phyloP scores from a whole-genome alignment of 2,113 vertebrate genomes.

The Anhinga anhinga region DNA sequence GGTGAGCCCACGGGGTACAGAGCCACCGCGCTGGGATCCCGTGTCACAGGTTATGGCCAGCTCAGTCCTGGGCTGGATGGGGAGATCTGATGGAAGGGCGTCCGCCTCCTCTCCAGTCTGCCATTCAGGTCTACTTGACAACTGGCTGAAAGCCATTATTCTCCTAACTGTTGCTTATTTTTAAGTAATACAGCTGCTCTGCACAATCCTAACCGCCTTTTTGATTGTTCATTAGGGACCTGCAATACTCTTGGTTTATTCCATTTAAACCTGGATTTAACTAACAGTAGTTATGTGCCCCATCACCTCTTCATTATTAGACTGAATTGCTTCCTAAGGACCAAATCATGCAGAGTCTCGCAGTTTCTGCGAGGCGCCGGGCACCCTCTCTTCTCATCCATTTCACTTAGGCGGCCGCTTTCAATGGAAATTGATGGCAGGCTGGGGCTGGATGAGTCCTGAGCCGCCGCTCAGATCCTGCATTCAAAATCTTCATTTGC shows the following conservation, averaged over 20 bases:
- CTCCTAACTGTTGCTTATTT: constrained; percentile 40
- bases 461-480: not conserved
- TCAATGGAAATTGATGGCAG: not conserved
- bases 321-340: constrained; percentile 50
- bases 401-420: constrained; percentile 30
- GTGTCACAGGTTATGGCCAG: not conserved
- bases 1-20: not conserved
- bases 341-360: not conserved
- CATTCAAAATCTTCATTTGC: not conserved
- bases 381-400: constrained; percentile 5
- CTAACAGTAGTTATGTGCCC: constrained; percentile 34
- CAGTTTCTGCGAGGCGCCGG: not conserved
- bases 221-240: constrained; percentile 46
- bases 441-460: not conserved
- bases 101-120: not conserved
- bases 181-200: constrained; percentile 42
- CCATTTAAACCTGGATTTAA: constrained; percentile 23
- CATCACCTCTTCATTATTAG: constrained; percentile 19
- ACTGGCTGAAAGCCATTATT: not conserved
- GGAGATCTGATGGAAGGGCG: not conserved
- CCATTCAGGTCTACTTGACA: not conserved
- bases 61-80: not conserved
- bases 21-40: accelerated
- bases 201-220: not conserved
- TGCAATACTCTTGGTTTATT: constrained; percentile 18